Evolutionary conservation across 2,888 invertebrate genomes (phyloP).

Genomic region (Agapetus fuscipes): DNA sequence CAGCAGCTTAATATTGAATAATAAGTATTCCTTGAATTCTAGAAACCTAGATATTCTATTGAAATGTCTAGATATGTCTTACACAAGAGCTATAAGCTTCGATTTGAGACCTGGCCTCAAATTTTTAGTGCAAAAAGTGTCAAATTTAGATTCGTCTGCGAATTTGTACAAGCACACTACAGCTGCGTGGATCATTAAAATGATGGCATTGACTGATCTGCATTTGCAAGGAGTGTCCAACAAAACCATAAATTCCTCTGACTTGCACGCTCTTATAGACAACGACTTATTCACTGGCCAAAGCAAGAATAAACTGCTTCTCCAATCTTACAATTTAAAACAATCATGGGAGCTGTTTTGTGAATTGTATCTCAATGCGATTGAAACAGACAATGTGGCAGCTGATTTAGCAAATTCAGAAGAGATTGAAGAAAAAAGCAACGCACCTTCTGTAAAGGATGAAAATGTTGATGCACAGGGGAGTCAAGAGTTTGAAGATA

Average conservation of each 20-base stretch:
- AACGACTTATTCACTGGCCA: slow-evolving; percentile 28
- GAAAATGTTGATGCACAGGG: slow-evolving; percentile 31
- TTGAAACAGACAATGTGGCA: slow-evolving; percentile 18
- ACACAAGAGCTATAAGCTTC: slow-evolving; percentile 74
- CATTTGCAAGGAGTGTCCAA: slow-evolving; percentile 13
- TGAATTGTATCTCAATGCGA: slow-evolving; percentile 39
- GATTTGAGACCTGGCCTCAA: slow-evolving; percentile 87
- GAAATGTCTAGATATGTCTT: slow-evolving; percentile 72
- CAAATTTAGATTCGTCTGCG: slow-evolving; percentile 74
- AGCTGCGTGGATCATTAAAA: slow-evolving; percentile 83
- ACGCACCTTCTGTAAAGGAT: slow-evolving; percentile 14
- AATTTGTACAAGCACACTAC: slow-evolving; percentile 90
- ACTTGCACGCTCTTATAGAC: slow-evolving; percentile 8
- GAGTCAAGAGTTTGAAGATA: slow-evolving; percentile 32
- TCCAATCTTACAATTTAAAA: slow-evolving; percentile 51
- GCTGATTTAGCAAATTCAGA: slow-evolving; percentile 18
- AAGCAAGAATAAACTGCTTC: slow-evolving; percentile 48
- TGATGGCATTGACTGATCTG: slow-evolving; percentile 77
- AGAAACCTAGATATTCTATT: slow-evolving; percentile 61
- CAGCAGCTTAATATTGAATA: slow-evolving; percentile 36
- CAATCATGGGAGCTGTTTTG: slow-evolving; percentile 53
- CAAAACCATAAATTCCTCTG: slow-evolving; percentile 8
- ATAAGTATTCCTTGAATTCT: slow-evolving; percentile 44
- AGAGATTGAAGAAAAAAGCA: slow-evolving; percentile 2
- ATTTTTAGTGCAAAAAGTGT: slow-evolving; percentile 89